These are phyloP conservation scores for Karalla daura DNA, from an alignment of 2,797 vertebrate genomes.

Conservation along the genomic window DNA sequence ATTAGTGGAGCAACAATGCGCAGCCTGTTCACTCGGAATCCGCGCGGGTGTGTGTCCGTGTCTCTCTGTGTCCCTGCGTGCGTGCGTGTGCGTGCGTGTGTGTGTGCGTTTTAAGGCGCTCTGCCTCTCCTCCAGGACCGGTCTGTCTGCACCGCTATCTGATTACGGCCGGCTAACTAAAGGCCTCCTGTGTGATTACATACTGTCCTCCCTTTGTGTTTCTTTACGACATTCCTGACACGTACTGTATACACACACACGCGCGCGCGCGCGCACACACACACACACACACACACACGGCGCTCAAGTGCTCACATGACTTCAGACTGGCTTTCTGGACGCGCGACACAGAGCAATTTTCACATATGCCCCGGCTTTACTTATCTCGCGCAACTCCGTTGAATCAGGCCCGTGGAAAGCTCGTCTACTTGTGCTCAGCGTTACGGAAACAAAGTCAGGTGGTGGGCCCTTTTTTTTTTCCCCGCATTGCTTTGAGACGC, in stretches of 20 bases:
- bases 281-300: neutral
- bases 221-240: constrained; percentile 78
- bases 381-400: too few species aligned
- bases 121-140: constrained; percentile 68
- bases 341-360: too few species aligned
- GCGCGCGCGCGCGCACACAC: constrained; percentile 23
- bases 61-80: constrained; percentile 48
- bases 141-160: constrained; percentile 78
- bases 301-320: too few species aligned
- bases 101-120: constrained; percentile 66
- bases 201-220: constrained; percentile 68
- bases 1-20: constrained; percentile 83
- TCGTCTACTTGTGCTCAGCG: too few species aligned
- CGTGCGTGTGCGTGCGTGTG: constrained; percentile 43
- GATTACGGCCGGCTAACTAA: constrained; percentile 78
- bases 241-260: constrained; percentile 41
- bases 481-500: too few species aligned
- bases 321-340: too few species aligned
- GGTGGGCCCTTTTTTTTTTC: too few species aligned
- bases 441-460: too few species aligned
- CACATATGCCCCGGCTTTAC: too few species aligned
- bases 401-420: too few species aligned
- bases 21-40: constrained; percentile 81
- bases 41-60: constrained; percentile 58
- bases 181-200: constrained; percentile 79